phyloP scores from a whole-genome alignment of 2,797 vertebrate species.

The Peromyscus aztecus region DNA sequence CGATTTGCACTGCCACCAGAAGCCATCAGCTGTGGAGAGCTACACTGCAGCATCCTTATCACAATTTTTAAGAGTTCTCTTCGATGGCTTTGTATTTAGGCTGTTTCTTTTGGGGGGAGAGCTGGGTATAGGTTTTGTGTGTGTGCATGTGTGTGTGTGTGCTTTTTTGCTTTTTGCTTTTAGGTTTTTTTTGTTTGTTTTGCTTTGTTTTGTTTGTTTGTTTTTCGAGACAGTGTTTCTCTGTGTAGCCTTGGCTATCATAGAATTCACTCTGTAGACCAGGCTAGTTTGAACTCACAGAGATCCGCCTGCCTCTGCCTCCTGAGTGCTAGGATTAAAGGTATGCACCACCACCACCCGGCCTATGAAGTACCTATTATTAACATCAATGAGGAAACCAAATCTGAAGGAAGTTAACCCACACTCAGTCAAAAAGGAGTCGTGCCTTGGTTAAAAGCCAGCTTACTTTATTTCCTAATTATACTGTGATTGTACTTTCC shows the following conservation, averaged over 20 bases:
- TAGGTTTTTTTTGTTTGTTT: not conserved
- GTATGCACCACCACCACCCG: rapidly evolving
- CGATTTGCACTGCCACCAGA: not conserved
- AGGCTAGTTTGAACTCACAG: not conserved
- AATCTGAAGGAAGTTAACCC: not conserved
- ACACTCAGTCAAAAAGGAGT: not conserved
- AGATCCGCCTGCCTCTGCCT: not conserved
- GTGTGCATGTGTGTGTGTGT: not conserved
- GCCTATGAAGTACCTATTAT: not conserved
- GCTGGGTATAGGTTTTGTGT: not conserved
- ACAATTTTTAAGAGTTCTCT: not conserved
- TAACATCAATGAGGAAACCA: not conserved
- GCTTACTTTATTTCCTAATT: not conserved
- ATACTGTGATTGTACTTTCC: not conserved
- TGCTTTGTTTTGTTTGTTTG: not conserved
- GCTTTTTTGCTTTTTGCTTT: not conserved
- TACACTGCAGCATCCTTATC: not conserved
- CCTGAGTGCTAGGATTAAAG: not conserved
- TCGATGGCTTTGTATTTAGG: not conserved
- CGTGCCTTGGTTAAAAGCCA: not conserved
- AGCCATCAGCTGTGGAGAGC: not conserved
- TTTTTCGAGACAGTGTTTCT: not conserved
- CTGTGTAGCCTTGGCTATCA: not conserved
- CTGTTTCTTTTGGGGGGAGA: not conserved
- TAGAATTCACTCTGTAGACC: not conserved